A percentile compares a stretch with the other conserved stretches of the same genome.
phyloP scores from a whole-genome alignment of 2,113 vertebrate species.

The Sapajus apella region DNA sequence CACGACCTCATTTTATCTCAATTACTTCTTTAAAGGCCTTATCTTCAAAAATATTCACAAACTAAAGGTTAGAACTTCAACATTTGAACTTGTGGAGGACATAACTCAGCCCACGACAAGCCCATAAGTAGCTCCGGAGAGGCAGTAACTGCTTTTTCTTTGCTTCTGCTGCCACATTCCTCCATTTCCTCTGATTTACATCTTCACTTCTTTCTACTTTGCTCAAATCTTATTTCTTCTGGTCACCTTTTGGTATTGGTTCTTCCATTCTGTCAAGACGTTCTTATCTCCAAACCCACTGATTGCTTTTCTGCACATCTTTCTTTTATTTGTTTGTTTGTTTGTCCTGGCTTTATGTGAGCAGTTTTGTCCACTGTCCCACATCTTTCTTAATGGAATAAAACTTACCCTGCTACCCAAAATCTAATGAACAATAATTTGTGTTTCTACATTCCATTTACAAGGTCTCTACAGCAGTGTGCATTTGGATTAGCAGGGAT shows the following conservation, averaged over 20 bases:
- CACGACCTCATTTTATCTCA: neutral
- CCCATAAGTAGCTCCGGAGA: neutral
- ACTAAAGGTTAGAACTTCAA: neutral
- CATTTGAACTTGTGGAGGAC: neutral
- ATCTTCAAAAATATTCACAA: neutral
- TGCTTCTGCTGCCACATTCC: neutral
- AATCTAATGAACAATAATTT: neutral
- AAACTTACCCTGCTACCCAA: neutral
- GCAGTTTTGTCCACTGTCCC: too few relatives aligned
- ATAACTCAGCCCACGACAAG: neutral
- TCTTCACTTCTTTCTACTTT: neutral
- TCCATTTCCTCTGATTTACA: neutral
- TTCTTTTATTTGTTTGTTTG: neutral
- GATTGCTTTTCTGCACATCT: neutral
- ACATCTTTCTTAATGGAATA: neutral
- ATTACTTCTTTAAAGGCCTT: neutral
- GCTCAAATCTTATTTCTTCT: neutral
- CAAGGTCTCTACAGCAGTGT: neutral
- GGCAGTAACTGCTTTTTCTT: neutral
- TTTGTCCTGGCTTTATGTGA: too few relatives aligned
- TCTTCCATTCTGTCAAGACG: neutral
- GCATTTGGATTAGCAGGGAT: neutral
- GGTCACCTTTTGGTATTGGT: neutral
- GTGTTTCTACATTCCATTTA: neutral
- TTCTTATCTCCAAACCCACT: neutral